A percentile compares a stretch with the other conserved stretches of the same genome.
Evolutionary conservation across 2,797 vertebrate genomes (phyloP).

Genomic region (Alosa sapidissima): DNA sequence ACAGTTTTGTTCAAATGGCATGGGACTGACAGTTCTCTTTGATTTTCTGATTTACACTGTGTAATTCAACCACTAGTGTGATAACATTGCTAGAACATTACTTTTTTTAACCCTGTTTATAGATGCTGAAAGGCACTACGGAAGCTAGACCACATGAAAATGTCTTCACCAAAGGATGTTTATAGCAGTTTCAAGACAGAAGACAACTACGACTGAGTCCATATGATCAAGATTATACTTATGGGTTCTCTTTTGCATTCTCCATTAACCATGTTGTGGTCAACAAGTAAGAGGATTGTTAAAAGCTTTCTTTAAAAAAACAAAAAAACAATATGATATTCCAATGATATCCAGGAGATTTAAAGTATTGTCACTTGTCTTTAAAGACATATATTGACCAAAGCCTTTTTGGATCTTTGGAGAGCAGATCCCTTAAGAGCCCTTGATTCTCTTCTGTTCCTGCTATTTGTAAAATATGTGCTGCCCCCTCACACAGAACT

Average conservation of each 20-base stretch:
- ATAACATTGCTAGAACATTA: constrained; percentile 37
- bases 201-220: constrained; percentile 58
- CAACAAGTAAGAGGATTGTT: constrained; percentile 17
- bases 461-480: constrained; percentile 57
- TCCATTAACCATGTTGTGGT: constrained; percentile 18
- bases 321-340: constrained; percentile 17
- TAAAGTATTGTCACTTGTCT: constrained; percentile 58
- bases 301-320: constrained; percentile 31
- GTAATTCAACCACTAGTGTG: constrained; percentile 35
- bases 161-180: constrained; percentile 54
- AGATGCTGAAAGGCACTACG: constrained; percentile 80
- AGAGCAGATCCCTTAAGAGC: constrained; percentile 67
- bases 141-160: constrained; percentile 69
- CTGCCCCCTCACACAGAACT: constrained; percentile 52
- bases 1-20: constrained; percentile 16
- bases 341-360: constrained; percentile 23
- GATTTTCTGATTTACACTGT: constrained; percentile 42
- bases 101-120: constrained; percentile 71
- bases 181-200: constrained; percentile 64
- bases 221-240: constrained; percentile 25
- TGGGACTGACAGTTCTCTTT: constrained; percentile 31
- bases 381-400: constrained; percentile 67
- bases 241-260: not conserved
- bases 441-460: constrained; percentile 55
- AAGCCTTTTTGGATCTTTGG: constrained; percentile 58